phyloP scores from a whole-genome alignment of 2,113 vertebrate genomes.

The Notarius lentiginosus region DNA sequence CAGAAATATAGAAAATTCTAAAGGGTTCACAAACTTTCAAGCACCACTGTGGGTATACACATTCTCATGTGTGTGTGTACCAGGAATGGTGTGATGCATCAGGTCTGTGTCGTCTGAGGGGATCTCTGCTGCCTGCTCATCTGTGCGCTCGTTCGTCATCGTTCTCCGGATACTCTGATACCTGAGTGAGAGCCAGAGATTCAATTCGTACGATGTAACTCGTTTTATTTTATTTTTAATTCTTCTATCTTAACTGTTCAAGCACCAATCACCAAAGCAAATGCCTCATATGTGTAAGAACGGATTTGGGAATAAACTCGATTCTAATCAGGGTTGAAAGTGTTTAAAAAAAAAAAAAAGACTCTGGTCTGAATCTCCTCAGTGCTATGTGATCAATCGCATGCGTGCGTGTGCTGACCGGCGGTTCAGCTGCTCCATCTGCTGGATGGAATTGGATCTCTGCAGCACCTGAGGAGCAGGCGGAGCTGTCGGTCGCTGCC shows the following conservation, averaged over 20 bases:
- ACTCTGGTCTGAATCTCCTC: not conserved
- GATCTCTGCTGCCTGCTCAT: constrained; percentile 75
- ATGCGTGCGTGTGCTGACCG: constrained; percentile 67
- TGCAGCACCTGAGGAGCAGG: constrained; percentile 86
- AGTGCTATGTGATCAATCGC: not conserved
- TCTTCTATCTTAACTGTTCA: too few relatives aligned
- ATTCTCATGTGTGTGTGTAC: constrained; percentile 31
- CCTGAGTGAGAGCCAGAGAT: constrained; percentile 62
- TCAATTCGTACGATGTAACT: too few relatives aligned
- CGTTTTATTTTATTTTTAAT: too few relatives aligned
- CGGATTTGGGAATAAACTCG: too few relatives aligned
- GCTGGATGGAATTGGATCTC: constrained; percentile 90
- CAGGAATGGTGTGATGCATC: constrained; percentile 63
- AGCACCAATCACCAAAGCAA: too few relatives aligned
- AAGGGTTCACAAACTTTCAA: too few relatives aligned
- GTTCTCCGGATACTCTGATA: constrained; percentile 98
- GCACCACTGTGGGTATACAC: not conserved
- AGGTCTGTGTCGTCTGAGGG: constrained; percentile 66
- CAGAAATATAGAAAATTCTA: too few relatives aligned
- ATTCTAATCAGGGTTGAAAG: not conserved
- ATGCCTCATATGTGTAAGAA: too few relatives aligned
- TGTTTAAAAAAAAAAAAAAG: not conserved
- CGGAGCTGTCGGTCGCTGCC: constrained; percentile 89
- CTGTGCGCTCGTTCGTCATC: constrained; percentile 87
- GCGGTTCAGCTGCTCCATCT: constrained; percentile 95